Evolutionary conservation across 2,797 vertebrate species (phyloP), one percentile per base, ranked within the genome.

Genomic region (Lepidocolaptes lacrymiger): DNA sequence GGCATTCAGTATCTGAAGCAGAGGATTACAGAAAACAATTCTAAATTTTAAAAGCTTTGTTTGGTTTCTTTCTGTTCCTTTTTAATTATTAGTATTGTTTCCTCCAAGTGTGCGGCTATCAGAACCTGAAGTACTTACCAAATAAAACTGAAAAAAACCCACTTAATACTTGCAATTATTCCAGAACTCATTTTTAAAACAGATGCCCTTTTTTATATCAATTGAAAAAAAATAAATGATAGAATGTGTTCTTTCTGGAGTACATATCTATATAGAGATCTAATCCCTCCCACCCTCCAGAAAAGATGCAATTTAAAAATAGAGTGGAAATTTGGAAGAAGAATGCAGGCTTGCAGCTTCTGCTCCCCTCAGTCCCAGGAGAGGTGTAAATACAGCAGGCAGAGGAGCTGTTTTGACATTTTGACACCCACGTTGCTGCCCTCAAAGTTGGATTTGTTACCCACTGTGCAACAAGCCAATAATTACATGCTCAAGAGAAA

Each of bases 21-120:
- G 44, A 88, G 81, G 88, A 87, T 96, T 89, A 80, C 41, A 74
- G 61, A 85, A 88, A 94, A 67, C 52, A 48, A 46, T 91, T 78
- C 64, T 54, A 61, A 37, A 78, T 91, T 95, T 91, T 17, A 22
- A 54, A 94, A 89, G 89, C 55, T 83, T 85, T 91, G 27, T 66
- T 48, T 88, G 76, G 24, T 22, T 84, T 87, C 76, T 49, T 91
- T 95, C 43, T 67, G 32, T 39, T 88, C 44, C 43, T 74, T 86
- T 75, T 85, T 49, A 91, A 84, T 93, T 69, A 84, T 84, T 82
- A 55, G 11, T 21, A 49, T 90, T 93, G 51, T 88, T 81, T 81
- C 63, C 55, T 79, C 39, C 22, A 10, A 87, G 63, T 88, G 85
- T 61, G 6, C 21, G 12, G 19, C 12, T 37, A 26, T 79, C 63